Base-by-base conservation (phyloP, 2,113 vertebrate species). In the Ictidomys tridecemlineatus region DNA sequence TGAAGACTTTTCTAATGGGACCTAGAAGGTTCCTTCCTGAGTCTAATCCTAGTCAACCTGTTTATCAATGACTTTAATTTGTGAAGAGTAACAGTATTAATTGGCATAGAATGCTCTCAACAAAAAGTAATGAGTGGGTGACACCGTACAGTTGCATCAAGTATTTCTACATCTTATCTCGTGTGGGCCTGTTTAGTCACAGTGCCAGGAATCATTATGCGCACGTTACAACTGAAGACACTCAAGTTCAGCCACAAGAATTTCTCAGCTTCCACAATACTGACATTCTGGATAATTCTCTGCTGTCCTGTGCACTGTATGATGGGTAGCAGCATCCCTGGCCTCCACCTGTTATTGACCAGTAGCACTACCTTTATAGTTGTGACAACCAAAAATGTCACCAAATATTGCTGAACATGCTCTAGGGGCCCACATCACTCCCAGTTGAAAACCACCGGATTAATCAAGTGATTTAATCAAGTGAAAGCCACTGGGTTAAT, bases 71-170 rank as follows among this genome's bases (percentile, higher is more conserved):
- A 61, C 53, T 67, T 48, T 26, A 34, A 63, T 18, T 30, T 65
- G n/a, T 34, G 65, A 78, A 58, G 0, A 88, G 78, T 56, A 45
- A 6, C 32, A 45, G 28, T 16, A 3, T 10, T 56, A 17, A 14
- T 2, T n/a, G 22, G 48, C 2, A 1, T 3, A 39, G 0, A 0
- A 3, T 0, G 1, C 34, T 16, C 61, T 83, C 82, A 45, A 4
- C 30, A 42, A 2, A 8, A 16, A 79, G 8, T 1, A 17, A 70
- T 17, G 30, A 17, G 3, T 5, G n/a, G 63, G 13, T 13, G 63
- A 39, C 48, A 70, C 42, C 9, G 70, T 0, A 17, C 16, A 30
- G 78, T 30, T 37, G 74, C 26, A 74, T 8, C 32, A 76, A 53
- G 79, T 87, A 10, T 12, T 24, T 61, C 48, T 17, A 37, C 11